phyloP scores from a whole-genome alignment of 2,797 vertebrate genomes.

The Chelmon rostratus region DNA sequence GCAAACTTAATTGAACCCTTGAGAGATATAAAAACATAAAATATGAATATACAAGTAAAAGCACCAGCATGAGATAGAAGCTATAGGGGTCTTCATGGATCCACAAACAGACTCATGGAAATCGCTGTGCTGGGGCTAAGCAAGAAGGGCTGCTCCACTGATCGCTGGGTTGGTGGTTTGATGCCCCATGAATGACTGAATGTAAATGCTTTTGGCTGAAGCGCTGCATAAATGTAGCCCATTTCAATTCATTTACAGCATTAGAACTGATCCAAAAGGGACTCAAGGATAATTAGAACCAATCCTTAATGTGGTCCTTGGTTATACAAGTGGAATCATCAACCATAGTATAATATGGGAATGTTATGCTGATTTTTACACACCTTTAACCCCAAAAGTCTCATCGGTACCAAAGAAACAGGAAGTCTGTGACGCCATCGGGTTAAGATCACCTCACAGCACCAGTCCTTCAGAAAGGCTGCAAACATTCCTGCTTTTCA shows the following conservation, averaged over 20 bases:
- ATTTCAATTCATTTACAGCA: background rate
- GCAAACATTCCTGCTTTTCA: background rate
- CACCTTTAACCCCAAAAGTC: background rate
- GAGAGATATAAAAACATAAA: background rate
- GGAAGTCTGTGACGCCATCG: background rate
- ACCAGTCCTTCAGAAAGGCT: background rate
- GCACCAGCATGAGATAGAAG: too few relatives aligned
- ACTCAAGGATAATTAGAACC: background rate
- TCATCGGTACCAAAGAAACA: background rate
- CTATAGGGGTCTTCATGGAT: too few relatives aligned
- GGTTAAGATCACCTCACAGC: background rate
- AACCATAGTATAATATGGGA: background rate
- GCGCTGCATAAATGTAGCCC: background rate
- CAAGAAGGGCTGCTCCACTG: background rate
- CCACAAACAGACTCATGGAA: background rate
- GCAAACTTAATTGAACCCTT: too few relatives aligned
- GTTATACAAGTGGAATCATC: background rate
- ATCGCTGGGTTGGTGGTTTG: background rate
- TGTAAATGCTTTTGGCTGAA: background rate
- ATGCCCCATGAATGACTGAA: background rate
- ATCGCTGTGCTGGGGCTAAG: background rate
- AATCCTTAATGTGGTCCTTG: background rate
- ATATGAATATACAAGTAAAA: background rate
- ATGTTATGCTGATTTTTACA: background rate
- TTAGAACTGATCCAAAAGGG: background rate